Conservation (phyloP, 2,113 vertebrate species). For the Mellivora capensis region DNA sequence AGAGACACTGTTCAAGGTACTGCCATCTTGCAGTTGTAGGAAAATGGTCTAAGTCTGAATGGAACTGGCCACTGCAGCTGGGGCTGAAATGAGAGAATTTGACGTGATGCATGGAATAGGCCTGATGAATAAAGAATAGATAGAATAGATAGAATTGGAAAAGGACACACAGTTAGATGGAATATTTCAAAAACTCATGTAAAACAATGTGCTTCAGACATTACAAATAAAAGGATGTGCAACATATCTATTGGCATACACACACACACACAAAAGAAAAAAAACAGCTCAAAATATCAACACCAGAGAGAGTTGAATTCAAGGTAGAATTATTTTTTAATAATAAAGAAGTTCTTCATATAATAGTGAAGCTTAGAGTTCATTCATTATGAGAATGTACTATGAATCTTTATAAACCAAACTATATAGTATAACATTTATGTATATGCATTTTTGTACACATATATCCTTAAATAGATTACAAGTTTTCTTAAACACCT, state of each 20-base stretch:
- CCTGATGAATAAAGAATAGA: neutral
- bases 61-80: neutral
- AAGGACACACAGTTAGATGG: neutral
- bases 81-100: neutral
- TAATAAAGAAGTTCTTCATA: neutral
- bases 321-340: neutral
- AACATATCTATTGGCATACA: neutral
- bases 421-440: neutral
- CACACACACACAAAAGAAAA: neutral
- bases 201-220: neutral
- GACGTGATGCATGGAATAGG: neutral
- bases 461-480: neutral
- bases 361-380: neutral
- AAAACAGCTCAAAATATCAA: neutral
- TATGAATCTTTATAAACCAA: conserved; percentile 9
- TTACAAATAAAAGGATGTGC: neutral
- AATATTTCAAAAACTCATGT: neutral
- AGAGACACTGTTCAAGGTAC: neutral
- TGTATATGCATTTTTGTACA: neutral
- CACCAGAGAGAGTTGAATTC: neutral
- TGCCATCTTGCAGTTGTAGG: neutral
- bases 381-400: neutral
- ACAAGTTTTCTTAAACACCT: neutral
- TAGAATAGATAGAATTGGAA: neutral
- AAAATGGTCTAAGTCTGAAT: neutral